Percentiles rank a stretch among this genome's conserved stretches.
phyloP scores from a whole-genome alignment of 2,888 invertebrate species.

The Rhagium mordax region DNA sequence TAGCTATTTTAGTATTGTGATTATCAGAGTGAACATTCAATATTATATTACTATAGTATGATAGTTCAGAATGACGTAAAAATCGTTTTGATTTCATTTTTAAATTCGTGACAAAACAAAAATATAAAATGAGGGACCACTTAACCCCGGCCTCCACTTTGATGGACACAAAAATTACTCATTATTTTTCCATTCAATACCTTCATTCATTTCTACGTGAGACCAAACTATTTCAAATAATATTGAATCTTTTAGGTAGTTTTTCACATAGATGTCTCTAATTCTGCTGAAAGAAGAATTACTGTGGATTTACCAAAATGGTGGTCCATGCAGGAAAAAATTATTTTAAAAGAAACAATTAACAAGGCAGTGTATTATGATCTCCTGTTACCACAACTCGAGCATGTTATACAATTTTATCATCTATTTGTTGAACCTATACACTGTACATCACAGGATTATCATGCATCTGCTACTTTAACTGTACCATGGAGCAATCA shows the following conservation, averaged over 20 bases:
- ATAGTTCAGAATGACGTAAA: too few relatives aligned
- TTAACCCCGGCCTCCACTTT: too few relatives aligned
- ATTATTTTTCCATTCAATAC: too few relatives aligned
- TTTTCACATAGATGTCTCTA: conserved; percentile 78
- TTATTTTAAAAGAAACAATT: conserved; percentile 73
- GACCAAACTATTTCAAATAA: too few relatives aligned
- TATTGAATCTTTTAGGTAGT: conserved; percentile 71
- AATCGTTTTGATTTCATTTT: too few relatives aligned
- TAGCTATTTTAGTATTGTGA: too few relatives aligned
- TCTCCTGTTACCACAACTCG: conserved; percentile 74
- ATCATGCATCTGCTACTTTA: conserved; percentile 76
- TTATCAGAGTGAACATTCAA: too few relatives aligned
- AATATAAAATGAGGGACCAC: too few relatives aligned
- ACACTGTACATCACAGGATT: conserved; percentile 68
- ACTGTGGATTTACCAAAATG: conserved; percentile 61
- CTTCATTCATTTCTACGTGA: too few relatives aligned
- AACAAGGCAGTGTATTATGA: conserved; percentile 76
- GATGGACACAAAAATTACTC: too few relatives aligned
- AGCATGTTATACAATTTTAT: conserved; percentile 75
- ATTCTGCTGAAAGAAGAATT: conserved; percentile 66
- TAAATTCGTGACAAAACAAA: too few relatives aligned
- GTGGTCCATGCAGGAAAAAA: conserved; percentile 62
- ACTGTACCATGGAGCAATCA: conserved; percentile 79
- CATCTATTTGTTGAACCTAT: conserved; percentile 75
- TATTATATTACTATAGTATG: too few relatives aligned